Base-by-base conservation (phyloP, 2,113 vertebrate species). In the Orientallactaga bullata region DNA sequence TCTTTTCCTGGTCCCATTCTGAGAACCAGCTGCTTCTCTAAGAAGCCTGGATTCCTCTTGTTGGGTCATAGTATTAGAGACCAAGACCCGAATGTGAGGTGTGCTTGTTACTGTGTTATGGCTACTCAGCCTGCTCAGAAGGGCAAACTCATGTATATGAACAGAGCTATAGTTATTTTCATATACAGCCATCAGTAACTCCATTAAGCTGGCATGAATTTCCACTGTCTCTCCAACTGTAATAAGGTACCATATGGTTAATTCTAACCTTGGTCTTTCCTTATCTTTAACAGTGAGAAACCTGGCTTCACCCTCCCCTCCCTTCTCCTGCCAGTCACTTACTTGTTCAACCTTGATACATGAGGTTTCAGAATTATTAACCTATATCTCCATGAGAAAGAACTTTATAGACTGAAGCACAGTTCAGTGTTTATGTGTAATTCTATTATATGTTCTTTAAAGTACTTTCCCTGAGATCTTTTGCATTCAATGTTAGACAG, bases 201-300 rank as follows among this genome's bases (percentile, higher is more conserved):
- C 37, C 35, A 47, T 73, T 66, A 78, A 69, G 17, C 4, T 30
- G 66, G 26, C 28, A 61, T 24, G 51, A 80, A 16, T 77, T 89
- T 32, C 24, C 51, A 37, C 0, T 86, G 35, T 66, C 35, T 80
- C 6, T 83, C 24, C 69, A 35, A 72, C 26, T 82, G 15, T 79
- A 68, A 73, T 90, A 37, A 11, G 63, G 18, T n/a, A 47, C 32
- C 20, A 69, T 8, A 1, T 35, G 35, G 32, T 32, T 78, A 35
- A 60, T 77, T 83, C 30, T 47, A 55, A 32, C n/a, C 9, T 35
- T 71, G 58, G 18, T 13, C 2, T 13, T 6, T 61, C 2, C 37
- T 89, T 68, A n/a, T 58, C 15, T 89, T 39, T 87, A 94, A 55
- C 24, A 68, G 11, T 80, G 55, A 93, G 61, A 91, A 89, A 87